A percentile compares a stretch with the other conserved stretches of the same genome.
These are phyloP conservation scores for Cephus nigrinus DNA, from an alignment of 2,888 invertebrate species.

Conservation along the genomic window DNA sequence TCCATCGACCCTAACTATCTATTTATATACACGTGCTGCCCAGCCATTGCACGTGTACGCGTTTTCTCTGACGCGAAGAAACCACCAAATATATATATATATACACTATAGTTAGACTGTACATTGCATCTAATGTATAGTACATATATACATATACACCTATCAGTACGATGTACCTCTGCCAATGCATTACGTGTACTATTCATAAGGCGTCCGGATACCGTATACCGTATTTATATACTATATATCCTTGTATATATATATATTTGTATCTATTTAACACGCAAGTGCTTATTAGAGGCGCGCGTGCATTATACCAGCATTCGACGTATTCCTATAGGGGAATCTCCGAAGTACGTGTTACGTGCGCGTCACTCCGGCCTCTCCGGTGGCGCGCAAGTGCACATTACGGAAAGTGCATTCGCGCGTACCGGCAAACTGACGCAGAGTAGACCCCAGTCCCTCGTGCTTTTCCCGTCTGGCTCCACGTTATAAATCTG, in stretches of 20 bases:
- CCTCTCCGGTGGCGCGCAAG: neutral
- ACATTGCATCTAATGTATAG: too few relatives aligned
- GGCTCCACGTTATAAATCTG: neutral
- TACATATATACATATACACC: neutral
- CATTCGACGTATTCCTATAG: neutral
- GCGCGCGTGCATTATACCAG: neutral
- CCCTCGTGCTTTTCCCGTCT: neutral
- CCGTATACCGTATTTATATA: neutral
- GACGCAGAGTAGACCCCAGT: neutral
- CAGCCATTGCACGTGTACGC: slow-evolving; percentile 1
- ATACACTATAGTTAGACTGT: neutral
- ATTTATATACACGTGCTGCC: slow-evolving; percentile 54
- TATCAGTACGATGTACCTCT: neutral
- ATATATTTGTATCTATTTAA: neutral
- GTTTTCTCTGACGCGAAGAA: neutral
- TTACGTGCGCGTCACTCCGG: neutral
- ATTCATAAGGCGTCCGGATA: neutral
- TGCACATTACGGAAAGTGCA: neutral
- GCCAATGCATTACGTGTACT: neutral
- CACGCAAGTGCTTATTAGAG: neutral
- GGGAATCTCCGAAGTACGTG: neutral
- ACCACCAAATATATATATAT: neutral
- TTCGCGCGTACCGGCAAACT: neutral
- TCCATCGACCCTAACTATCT: slow-evolving; percentile 62
- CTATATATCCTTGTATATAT: too few relatives aligned